Evolutionary conservation across 2,888 invertebrate genomes (phyloP), one percentile per base, ranked within the genome.

Genomic region (Diaperis boleti): DNA sequence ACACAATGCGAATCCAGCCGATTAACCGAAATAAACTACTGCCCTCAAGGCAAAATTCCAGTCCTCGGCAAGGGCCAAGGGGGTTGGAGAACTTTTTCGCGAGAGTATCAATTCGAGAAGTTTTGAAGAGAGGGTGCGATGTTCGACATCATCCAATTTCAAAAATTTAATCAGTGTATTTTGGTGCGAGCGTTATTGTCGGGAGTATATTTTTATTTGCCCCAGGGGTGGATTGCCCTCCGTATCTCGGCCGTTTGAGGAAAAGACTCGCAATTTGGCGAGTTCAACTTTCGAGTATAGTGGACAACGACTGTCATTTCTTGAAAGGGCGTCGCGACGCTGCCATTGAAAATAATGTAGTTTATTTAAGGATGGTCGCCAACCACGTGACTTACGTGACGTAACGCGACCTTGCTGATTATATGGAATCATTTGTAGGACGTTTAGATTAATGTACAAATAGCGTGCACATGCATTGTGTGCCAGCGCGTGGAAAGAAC

Each of bases 351-450:
- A 39, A 6, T 14, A 41, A n/a, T 33, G 31, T 31, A 22, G 33
- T 37, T 37, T 45, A 13, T 22, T 37, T 54, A 41, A 41, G 39
- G 44, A 50, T 20, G 15, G 41, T 42, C 10, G 42, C 5, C 37
- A 18, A 26, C 62, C 69, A 69, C 69, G 71, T 68, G 70, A 68
- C 41, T 66, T 29, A 13, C 26, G 59, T 73, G 72, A 74, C 75
- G 73, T 68, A 72, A 68, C 57, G 59, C 67, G 73, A 73, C 76
- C 76, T 75, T 76, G 75, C 68, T 70, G 73, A 71, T 49, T 71
- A 67, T 69, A 66, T 69, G 66, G 70, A 71, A 71, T 69, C 61
- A 66, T 71, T 72, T 71, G 69, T 71, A 70, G 71, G 71, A 71
- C 73, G 64, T 65, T 65, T 60, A 55, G 62, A 68, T 60, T 69